Base-by-base conservation (phyloP, 2,888 invertebrate species). In the Scaptomyza cyrtandrae region DNA sequence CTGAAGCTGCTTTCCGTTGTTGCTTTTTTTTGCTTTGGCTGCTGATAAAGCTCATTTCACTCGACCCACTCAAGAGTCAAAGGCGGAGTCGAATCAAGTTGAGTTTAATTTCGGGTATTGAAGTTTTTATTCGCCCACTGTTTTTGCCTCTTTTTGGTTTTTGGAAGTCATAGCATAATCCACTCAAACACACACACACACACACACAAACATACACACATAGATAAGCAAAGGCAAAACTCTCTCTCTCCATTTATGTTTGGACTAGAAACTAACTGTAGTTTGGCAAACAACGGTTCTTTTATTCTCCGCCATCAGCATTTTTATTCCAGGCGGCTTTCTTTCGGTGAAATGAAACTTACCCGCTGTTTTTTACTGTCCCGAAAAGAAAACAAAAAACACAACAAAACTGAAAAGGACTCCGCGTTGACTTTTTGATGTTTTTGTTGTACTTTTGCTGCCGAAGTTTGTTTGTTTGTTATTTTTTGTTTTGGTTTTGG, bases 281-380 rank as follows among this genome's bases (percentile, higher is more conserved):
- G 33, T 13, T 44, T 10, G 10, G 33, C 68, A 67, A 52, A 56
- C 44, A 69, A 69, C 60, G 61, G 69, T 61, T 43, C 9, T 43
- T 11, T 56, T 45, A 0, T 58, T 52, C 7, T 9, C 31, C 44
- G 45, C 57, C 39, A 56, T 48, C 75, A 75, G 75, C 75, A 45
- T 37, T 63, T 63, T 65, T 53, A 62, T 65, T 67, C 46, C 57
- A 55, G 39, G 45, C 56, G 67, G 35, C 50, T 57, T 13, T 14
- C 16, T 31, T 16, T 45, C 52, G 27, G 37, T 19, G 41, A 37
- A 48, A 52, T 31, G 54, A 37, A 58, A 79, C 76, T 76, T 76
- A 76, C 76, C 76, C 76, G 76, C 79, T 79, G 79, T 71, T 71
- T 71, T 78, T 57, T 60, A 35, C 55, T 55, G 45, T 46, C 69